A percentile compares a stretch with the other conserved stretches of the same genome.
phyloP scores from a whole-genome alignment of 2,888 invertebrate species.

The Auanema sp. region DNA sequence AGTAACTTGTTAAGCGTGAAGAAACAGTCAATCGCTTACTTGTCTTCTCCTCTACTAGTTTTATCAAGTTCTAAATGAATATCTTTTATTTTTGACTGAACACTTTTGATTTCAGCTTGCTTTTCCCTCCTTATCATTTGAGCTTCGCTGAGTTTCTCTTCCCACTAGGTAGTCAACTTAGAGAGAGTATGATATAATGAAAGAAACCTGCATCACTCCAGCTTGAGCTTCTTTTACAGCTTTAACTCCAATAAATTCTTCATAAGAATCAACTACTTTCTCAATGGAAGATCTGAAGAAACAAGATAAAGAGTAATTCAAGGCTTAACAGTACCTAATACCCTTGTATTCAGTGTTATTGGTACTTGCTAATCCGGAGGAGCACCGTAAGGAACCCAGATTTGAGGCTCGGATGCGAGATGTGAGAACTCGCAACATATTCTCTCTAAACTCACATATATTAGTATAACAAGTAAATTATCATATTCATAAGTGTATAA shows the following conservation, averaged over 20 bases:
- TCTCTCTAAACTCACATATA: no score
- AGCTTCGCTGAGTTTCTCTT: slow-evolving; percentile 73
- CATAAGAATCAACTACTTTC: slow-evolving; percentile 41
- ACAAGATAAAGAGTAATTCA: not conserved
- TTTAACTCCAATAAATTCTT: slow-evolving; percentile 73
- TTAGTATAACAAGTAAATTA: no score
- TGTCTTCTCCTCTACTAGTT: slow-evolving; percentile 77
- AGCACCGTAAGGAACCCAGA: no score
- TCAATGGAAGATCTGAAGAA: slow-evolving; percentile 26
- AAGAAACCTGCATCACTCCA: slow-evolving; percentile 70
- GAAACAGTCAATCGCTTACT: slow-evolving; percentile 55
- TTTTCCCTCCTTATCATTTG: slow-evolving; percentile 74
- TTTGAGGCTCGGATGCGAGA: no score
- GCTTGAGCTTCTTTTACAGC: slow-evolving; percentile 79
- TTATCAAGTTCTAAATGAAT: slow-evolving; percentile 78
- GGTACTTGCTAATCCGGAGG: no score
- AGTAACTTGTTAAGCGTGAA: slow-evolving; percentile 67
- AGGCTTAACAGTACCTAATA: no score
- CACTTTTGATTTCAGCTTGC: slow-evolving; percentile 71
- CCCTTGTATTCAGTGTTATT: no score
- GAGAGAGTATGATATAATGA: slow-evolving; percentile 8
- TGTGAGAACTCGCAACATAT: no score
- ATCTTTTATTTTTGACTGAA: slow-evolving; percentile 74
- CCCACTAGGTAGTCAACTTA: slow-evolving; percentile 60
- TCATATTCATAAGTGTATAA: no score